A percentile compares a stretch with the other conserved stretches of the same genome.
phyloP scores from a whole-genome alignment of 2,113 vertebrate genomes.

The Raja brachyura region DNA sequence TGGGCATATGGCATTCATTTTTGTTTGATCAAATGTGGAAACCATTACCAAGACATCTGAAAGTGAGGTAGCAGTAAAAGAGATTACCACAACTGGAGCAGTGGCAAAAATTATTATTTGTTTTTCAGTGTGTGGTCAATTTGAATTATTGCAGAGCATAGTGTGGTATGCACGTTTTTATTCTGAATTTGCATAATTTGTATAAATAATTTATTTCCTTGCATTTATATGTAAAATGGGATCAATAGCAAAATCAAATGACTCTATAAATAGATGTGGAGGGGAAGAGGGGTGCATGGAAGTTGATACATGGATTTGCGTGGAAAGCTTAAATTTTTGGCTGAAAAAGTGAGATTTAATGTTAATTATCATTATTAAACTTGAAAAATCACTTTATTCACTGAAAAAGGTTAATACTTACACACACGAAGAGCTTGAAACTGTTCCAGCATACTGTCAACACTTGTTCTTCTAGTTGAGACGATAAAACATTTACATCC shows the following conservation, averaged over 20 bases:
- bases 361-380: neutral
- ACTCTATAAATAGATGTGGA: neutral
- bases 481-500: slow-evolving; percentile 24
- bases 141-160: slow-evolving; percentile 58
- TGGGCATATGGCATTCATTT: slow-evolving; percentile 64
- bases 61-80: slow-evolving; percentile 77
- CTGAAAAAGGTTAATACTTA: neutral
- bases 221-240: neutral
- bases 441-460: slow-evolving; percentile 21
- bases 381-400: neutral
- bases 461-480: slow-evolving; percentile 10
- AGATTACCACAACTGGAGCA: slow-evolving; percentile 84
- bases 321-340: neutral
- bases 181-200: slow-evolving; percentile 18
- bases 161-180: slow-evolving; percentile 57
- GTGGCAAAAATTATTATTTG: slow-evolving; percentile 82
- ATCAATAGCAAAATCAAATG: neutral
- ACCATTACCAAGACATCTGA: slow-evolving; percentile 77
- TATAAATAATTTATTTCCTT: neutral
- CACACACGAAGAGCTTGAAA: slow-evolving; percentile 6
- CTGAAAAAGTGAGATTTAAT: neutral
- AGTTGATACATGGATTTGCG: neutral
- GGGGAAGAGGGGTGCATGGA: neutral
- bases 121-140: slow-evolving; percentile 75
- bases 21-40: slow-evolving; percentile 68